These are phyloP conservation scores for Pseudopleuronectes americanus DNA, from an alignment of 2,797 vertebrate species.

Conservation along the genomic window DNA sequence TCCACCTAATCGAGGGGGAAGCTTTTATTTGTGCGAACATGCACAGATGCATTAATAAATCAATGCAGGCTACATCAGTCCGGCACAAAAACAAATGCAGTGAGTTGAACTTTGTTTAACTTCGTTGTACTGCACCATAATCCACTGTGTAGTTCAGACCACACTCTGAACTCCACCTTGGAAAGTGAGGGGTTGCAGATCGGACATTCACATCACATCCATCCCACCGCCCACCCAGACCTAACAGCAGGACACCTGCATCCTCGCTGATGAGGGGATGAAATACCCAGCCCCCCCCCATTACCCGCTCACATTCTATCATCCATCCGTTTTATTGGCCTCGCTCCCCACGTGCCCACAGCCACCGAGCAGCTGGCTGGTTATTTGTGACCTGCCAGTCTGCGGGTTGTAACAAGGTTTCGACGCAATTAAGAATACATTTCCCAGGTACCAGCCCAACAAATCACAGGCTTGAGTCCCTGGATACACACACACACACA, in stretches of 20 bases:
- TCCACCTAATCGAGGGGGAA: conserved; percentile 47
- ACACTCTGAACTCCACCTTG: background rate
- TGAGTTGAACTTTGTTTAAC: conserved; percentile 11
- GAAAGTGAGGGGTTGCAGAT: conserved; percentile 42
- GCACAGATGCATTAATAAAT: conserved; percentile 34
- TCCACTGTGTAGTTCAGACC: background rate
- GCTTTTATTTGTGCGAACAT: conserved; percentile 25
- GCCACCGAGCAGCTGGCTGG: conserved; percentile 75
- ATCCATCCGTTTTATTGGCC: conserved; percentile 69
- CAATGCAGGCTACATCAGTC: conserved; percentile 13
- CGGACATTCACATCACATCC: conserved; percentile 68
- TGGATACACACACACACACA: background rate
- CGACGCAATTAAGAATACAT: conserved; percentile 82
- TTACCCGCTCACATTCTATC: conserved; percentile 57
- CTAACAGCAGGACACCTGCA: conserved; percentile 75
- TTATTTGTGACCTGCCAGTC: conserved; percentile 82
- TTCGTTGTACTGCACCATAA: background rate
- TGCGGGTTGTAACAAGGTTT: conserved; percentile 76
- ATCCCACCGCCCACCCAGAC: conserved; percentile 58
- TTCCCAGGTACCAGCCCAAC: conserved; percentile 78
- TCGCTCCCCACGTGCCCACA: conserved; percentile 53
- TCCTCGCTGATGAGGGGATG: conserved; percentile 71
- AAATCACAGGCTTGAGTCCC: conserved; percentile 71
- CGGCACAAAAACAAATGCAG: conserved; percentile 8
- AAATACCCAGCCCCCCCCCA: conserved; percentile 64